Evolutionary conservation across 2,888 invertebrate genomes (phyloP).

Genomic region (Malthinus seriepunctatus): DNA sequence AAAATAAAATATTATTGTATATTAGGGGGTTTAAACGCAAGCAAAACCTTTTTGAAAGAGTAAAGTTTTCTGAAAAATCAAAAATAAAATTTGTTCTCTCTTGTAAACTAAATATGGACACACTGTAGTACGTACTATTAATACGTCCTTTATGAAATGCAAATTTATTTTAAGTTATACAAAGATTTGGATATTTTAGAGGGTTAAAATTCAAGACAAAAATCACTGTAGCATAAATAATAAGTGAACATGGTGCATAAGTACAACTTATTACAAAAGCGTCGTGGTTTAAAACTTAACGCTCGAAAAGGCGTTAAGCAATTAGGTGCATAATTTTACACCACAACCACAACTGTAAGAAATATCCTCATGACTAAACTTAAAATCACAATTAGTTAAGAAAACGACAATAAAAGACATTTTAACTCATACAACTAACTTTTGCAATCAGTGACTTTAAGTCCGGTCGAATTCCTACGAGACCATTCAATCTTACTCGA

Average conservation of each 20-base stretch:
- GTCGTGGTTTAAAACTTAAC: slow-evolving; percentile 50
- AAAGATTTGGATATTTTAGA: background rate
- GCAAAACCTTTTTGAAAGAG: no score
- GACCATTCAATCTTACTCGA: slow-evolving; percentile 54
- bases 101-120: background rate
- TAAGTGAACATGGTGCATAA: slow-evolving; percentile 27
- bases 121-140: no score
- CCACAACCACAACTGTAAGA: slow-evolving; percentile 45
- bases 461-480: slow-evolving; percentile 44
- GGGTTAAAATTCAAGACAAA: slow-evolving; percentile 17
- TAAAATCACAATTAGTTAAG: background rate
- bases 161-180: slow-evolving; percentile 8
- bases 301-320: slow-evolving; percentile 52
- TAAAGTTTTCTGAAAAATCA: no score
- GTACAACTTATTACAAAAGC: slow-evolving; percentile 44
- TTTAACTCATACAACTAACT: slow-evolving; percentile 29
- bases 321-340: slow-evolving; percentile 56
- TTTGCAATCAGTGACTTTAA: slow-evolving; percentile 33
- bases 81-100: slow-evolving; percentile 3
- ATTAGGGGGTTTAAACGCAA: no score
- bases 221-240: slow-evolving; percentile 19
- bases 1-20: no score
- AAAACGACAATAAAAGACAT: slow-evolving; percentile 7
- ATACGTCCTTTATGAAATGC: background rate
- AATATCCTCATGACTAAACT: no score